Evolutionary conservation across 2,113 vertebrate genomes (phyloP).

Genomic region (Misgurnus anguillicaudatus): DNA sequence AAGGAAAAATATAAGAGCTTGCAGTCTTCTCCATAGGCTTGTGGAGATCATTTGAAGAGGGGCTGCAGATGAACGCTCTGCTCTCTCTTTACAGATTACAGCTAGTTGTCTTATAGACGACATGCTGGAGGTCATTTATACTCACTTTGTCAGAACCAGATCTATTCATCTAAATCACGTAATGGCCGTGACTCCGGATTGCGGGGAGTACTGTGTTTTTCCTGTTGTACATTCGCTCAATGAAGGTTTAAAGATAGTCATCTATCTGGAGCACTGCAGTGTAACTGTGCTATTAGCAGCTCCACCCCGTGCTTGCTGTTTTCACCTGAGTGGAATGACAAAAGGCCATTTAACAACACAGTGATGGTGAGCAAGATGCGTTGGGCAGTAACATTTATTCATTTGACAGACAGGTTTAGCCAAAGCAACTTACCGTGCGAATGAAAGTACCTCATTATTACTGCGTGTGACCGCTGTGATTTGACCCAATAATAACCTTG

Average conservation of each 20-base stretch:
- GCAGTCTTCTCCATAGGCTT: constrained; percentile 23
- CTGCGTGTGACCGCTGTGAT: too few relatives aligned
- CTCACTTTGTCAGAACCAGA: constrained; percentile 5
- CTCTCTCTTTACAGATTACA: constrained; percentile 21
- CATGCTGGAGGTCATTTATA: constrained; percentile 14
- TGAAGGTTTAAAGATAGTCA: constrained; percentile 23
- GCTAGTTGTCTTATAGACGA: background rate
- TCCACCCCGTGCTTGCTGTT: background rate
- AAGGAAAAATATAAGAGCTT: constrained; percentile 30
- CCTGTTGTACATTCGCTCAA: background rate
- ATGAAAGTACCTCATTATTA: too few relatives aligned
- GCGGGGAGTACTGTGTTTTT: background rate
- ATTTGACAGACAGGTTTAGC: background rate
- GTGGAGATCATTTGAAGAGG: constrained; percentile 9
- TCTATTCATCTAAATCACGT: constrained; percentile 15
- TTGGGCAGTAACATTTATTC: background rate
- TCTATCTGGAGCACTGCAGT: constrained; percentile 26
- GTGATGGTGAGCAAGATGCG: background rate
- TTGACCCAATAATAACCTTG: too few relatives aligned
- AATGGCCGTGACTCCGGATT: background rate
- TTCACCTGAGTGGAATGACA: background rate
- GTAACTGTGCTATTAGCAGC: background rate
- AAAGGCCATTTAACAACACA: background rate
- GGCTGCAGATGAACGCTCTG: background rate
- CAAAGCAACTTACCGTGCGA: too few relatives aligned